phyloP scores from a whole-genome alignment of 1,140 invertebrate species.

The Pissodes strobi region DNA sequence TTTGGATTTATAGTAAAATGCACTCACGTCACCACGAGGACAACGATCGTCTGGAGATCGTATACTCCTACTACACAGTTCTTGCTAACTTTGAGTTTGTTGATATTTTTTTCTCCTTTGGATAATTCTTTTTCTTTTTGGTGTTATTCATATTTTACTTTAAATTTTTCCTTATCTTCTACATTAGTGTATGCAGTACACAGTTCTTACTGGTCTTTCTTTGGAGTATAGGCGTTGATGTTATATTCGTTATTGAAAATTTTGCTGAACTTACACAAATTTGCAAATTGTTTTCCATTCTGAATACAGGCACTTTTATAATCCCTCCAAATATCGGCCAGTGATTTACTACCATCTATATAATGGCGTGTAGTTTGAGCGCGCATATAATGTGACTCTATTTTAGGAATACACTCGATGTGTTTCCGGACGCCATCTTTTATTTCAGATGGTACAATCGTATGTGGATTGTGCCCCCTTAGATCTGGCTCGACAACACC shows the following conservation, averaged over 20 bases:
- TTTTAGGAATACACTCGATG: background rate
- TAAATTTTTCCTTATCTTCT: slow-evolving; percentile 39
- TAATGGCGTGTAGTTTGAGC: background rate
- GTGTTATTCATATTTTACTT: slow-evolving; percentile 36
- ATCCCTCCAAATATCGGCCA: slow-evolving; percentile 11
- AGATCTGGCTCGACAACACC: too few species aligned
- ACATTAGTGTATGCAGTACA: slow-evolving; percentile 46
- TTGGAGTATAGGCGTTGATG: slow-evolving; percentile 52
- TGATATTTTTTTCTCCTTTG: slow-evolving; percentile 45
- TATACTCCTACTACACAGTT: slow-evolving; percentile 45
- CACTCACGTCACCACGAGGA: slow-evolving; percentile 50
- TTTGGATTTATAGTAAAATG: slow-evolving; percentile 54
- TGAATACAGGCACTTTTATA: slow-evolving; percentile 2
- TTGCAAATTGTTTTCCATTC: background rate
- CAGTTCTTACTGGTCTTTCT: slow-evolving; percentile 55
- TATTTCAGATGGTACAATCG: too few species aligned
- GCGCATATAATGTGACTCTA: background rate
- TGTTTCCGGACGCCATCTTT: slow-evolving; percentile 3
- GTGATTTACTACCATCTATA: too few species aligned
- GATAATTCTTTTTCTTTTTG: slow-evolving; percentile 42
- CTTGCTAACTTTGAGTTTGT: slow-evolving; percentile 41
- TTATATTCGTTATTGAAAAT: slow-evolving; percentile 51
- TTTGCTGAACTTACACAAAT: slow-evolving; percentile 9
- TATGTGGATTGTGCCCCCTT: too few species aligned
- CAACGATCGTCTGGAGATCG: slow-evolving; percentile 53